Base-by-base conservation (phyloP, 2,113 vertebrate genomes). In the Hippopotamus amphibius region DNA sequence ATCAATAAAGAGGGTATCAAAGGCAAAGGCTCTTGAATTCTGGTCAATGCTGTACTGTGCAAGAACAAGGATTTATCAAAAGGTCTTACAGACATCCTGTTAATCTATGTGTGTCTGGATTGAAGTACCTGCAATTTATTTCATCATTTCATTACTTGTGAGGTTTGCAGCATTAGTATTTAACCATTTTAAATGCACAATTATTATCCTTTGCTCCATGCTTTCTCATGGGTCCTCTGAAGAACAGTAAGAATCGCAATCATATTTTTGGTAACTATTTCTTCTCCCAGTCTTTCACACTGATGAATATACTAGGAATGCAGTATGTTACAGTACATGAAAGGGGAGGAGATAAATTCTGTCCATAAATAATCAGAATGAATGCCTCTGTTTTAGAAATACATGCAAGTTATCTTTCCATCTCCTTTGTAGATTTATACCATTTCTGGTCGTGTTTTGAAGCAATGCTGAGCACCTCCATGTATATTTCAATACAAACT, bases 101-200 rank as follows among this genome's bases (percentile, higher is more conserved):
- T 98, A 97, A 97, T 98, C 95, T 98, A 97, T 98, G 98, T 53
- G 79, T 98, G 97, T 97, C 97, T 95, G 41, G 22, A 98, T 98
- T 97, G 96, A 98, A 98, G 90, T 1, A 0, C 46, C 83, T 86
- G 90, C 95, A 97, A 98, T 98, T 98, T 97, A 97, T 97, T 98
- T 97, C 72, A 95, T 86, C 63, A 48, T 97, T 98, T 98, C 97
- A 98, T 98, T 97, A 97, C 97, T 97, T 96, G 92, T 97, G 97
- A 98, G 97, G 95, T 97, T 98, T 98, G 84, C 86, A 92, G 82
- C 92, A 82, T 98, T 98, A 97, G 95, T 98, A 96, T 97, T 98
- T 98, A 98, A 98, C 98, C 96, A 98, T 98, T 80, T 97, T 83
- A 96, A 98, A 98, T 96, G 87, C 80, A 97, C 95, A 98, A 98